Conservation (phyloP, 2,888 invertebrate genomes). For the Diaprepes abbreviatus region DNA sequence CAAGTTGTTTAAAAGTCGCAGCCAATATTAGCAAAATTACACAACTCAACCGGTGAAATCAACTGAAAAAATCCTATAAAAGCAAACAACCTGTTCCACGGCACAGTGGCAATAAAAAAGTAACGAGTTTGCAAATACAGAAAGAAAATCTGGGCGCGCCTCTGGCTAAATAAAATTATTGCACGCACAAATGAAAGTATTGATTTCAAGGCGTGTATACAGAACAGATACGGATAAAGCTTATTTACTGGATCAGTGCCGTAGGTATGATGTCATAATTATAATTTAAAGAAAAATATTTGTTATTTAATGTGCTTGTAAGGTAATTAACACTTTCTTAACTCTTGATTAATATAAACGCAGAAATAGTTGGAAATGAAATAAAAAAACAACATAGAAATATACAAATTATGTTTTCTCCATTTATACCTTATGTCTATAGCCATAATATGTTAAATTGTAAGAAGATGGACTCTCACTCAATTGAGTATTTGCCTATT, state of each 20-base stretch:
- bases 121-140: conserved; percentile 34
- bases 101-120: conserved; percentile 1
- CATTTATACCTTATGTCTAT: too few species aligned
- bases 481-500: too few species aligned
- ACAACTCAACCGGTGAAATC: not conserved
- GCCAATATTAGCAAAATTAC: not conserved
- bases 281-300: too few species aligned
- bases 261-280: not conserved
- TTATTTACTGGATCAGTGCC: conserved; percentile 35
- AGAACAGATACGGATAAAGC: conserved; percentile 34
- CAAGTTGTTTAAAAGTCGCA: not conserved
- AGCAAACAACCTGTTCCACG: conserved; percentile 13
- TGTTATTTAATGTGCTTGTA: too few species aligned
- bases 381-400: too few species aligned
- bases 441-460: too few species aligned
- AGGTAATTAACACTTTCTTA: too few species aligned
- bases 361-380: too few species aligned
- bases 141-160: conserved; percentile 32
- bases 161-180: conserved; percentile 40
- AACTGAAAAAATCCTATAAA: not conserved
- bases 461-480: too few species aligned
- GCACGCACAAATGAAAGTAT: conserved; percentile 54
- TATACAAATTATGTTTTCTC: too few species aligned
- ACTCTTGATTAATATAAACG: too few species aligned
- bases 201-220: conserved; percentile 54